Evolutionary conservation across 1,140 invertebrate species (phyloP).

Genomic region (Mya arenaria): DNA sequence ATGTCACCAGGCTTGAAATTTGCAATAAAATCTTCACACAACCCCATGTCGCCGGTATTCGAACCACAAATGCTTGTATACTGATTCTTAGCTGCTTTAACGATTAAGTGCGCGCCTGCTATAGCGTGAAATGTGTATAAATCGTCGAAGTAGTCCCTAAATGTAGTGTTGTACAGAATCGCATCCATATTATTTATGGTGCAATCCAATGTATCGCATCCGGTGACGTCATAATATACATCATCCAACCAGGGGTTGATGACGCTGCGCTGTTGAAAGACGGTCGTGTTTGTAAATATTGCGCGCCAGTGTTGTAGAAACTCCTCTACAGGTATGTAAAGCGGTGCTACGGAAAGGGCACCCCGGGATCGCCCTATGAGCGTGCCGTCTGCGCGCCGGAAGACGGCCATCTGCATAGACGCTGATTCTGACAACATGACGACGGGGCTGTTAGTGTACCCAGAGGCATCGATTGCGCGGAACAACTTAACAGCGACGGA

Average conservation of each 20-base stretch:
- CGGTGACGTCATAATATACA: slow-evolving; percentile 10
- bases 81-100: too few species aligned
- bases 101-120: neutral
- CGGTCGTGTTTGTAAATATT: slow-evolving; percentile 31
- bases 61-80: too few species aligned
- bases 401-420: slow-evolving; percentile 1
- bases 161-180: too few species aligned
- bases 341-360: neutral
- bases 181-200: too few species aligned
- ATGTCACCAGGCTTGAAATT: slow-evolving; percentile 8
- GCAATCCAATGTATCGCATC: too few species aligned
- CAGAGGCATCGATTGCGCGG: neutral
- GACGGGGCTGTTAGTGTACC: neutral
- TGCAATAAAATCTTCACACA: neutral
- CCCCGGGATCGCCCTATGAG: slow-evolving; percentile 24
- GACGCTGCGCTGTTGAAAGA: neutral
- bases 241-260: slow-evolving; percentile 29
- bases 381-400: neutral
- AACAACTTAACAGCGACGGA: slow-evolving; percentile 16
- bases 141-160: too few species aligned
- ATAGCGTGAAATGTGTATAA: too few species aligned
- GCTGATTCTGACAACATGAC: slow-evolving; percentile 44
- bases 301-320: slow-evolving; percentile 38
- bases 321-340: neutral
- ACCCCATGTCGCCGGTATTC: too few species aligned